A percentile compares a stretch with the other conserved stretches of the same genome.
Evolutionary conservation across 2,888 invertebrate species (phyloP).

Genomic region (Empis livida): DNA sequence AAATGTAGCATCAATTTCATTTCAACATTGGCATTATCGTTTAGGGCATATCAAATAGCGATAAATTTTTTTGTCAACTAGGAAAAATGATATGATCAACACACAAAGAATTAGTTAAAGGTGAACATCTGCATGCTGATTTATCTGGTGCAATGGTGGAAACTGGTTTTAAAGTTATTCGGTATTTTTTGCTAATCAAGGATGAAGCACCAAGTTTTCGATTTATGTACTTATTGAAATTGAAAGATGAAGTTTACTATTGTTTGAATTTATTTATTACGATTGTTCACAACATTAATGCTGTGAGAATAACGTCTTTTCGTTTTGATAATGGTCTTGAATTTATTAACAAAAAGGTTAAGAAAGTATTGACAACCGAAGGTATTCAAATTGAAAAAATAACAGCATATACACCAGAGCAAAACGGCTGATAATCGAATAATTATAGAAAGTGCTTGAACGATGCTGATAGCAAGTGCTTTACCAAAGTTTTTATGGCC

Average conservation of each 20-base stretch:
- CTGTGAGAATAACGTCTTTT: neutral
- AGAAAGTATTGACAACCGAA: neutral
- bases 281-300: slow-evolving; percentile 7
- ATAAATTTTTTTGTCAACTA: no score
- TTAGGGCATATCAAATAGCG: no score
- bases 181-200: slow-evolving; percentile 13
- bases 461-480: slow-evolving; percentile 12
- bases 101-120: slow-evolving; percentile 7
- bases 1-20: no score
- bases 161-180: slow-evolving; percentile 6
- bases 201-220: slow-evolving; percentile 8
- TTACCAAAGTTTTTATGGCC: slow-evolving; percentile 22
- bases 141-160: slow-evolving; percentile 10
- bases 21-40: no score
- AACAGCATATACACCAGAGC: no score
- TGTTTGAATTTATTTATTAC: slow-evolving; percentile 3
- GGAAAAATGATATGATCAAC: no score
- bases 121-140: slow-evolving; percentile 11
- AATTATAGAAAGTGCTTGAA: no score
- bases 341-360: slow-evolving; percentile 4
- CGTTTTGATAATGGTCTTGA: no score
- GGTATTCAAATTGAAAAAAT: slow-evolving; percentile 6
- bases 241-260: slow-evolving; percentile 6
- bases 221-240: slow-evolving; percentile 7
- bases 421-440: no score